Conservation (phyloP, 2,888 invertebrate species). For the Syrista parreyssii region DNA sequence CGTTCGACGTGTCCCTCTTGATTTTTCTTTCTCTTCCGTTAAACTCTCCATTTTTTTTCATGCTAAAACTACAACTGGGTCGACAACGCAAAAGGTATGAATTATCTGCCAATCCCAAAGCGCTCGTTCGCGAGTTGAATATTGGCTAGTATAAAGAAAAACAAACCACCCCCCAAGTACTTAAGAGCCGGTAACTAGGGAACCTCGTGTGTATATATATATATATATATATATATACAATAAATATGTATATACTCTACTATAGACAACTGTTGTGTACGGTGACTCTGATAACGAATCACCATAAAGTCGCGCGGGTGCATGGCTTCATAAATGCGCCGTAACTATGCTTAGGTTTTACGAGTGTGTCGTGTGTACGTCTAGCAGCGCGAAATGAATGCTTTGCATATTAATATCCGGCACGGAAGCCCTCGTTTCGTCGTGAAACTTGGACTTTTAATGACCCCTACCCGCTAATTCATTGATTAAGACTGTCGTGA, state of each 20-base stretch:
- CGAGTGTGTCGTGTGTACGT: not conserved
- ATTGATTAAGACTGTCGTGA: not conserved
- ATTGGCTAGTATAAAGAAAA: not conserved
- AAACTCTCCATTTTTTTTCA: not conserved
- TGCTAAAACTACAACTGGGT: not conserved
- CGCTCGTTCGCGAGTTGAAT: not conserved
- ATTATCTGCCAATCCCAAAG: not conserved
- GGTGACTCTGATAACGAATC: conserved; percentile 30
- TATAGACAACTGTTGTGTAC: not conserved
- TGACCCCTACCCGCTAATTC: not conserved
- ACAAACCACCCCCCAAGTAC: not conserved
- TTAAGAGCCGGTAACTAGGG: too few relatives aligned
- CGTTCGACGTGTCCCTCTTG: not conserved
- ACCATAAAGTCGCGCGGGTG: conserved; percentile 28
- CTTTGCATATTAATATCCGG: not conserved
- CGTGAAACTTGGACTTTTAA: not conserved
- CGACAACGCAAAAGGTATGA: not conserved
- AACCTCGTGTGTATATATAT: too few relatives aligned
- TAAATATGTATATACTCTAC: not conserved
- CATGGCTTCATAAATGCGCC: conserved; percentile 9
- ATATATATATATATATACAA: not conserved
- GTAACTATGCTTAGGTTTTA: not conserved
- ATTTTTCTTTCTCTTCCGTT: too few relatives aligned
- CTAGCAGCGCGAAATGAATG: not conserved
- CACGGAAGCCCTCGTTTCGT: not conserved